A percentile compares a stretch with the other conserved stretches of the same genome.
Conservation (phyloP, 2,888 invertebrate species). For the Melolontha melolontha region DNA sequence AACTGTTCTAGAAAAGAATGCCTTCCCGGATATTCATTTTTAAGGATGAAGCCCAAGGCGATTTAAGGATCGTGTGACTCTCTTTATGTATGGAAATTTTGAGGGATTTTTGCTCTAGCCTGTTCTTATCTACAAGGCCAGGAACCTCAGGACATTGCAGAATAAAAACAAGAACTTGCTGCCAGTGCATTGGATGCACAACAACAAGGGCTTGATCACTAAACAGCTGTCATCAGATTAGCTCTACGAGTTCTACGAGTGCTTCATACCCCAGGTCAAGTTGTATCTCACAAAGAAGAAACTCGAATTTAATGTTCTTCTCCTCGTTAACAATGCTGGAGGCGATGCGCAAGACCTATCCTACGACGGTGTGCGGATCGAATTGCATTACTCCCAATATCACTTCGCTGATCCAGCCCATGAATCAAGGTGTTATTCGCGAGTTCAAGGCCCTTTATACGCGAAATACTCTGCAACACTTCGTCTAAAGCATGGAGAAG, state of each 20-base stretch:
- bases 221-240: background rate
- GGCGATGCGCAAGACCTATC: constrained; percentile 48
- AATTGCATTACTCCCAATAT: constrained; percentile 29
- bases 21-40: constrained; percentile 46
- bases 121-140: constrained; percentile 10
- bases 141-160: constrained; percentile 21
- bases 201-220: constrained; percentile 21
- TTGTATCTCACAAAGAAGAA: constrained; percentile 50
- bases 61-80: too few species aligned
- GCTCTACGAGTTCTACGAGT: too few species aligned
- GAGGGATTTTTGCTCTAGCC: constrained; percentile 19
- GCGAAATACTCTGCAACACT: too few species aligned
- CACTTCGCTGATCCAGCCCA: constrained; percentile 52
- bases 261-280: constrained; percentile 28
- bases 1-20: constrained; percentile 51
- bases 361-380: background rate
- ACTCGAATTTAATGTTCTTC: constrained; percentile 50
- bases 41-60: too few species aligned
- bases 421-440: constrained; percentile 52
- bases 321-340: constrained; percentile 53
- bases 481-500: too few species aligned
- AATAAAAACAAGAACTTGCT: background rate
- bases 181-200: constrained; percentile 17
- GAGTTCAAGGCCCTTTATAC: constrained; percentile 54
- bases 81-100: too few species aligned